phyloP scores from a whole-genome alignment of 2,888 invertebrate genomes.

The Entomobrya multifasciata region DNA sequence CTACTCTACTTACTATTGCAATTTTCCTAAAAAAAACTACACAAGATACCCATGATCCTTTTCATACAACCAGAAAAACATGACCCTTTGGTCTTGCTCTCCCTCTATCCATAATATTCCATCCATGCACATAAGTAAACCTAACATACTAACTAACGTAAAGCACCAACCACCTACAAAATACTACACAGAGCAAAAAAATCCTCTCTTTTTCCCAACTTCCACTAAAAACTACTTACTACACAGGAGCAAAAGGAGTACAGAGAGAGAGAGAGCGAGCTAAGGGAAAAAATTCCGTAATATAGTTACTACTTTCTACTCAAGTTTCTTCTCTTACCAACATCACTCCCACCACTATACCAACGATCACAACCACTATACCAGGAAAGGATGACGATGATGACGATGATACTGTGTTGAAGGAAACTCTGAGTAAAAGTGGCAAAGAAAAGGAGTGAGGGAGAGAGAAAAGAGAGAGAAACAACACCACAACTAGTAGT shows the following conservation, averaged over 20 bases:
- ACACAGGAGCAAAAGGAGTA: background rate
- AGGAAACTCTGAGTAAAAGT: slow-evolving; percentile 61
- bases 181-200: background rate
- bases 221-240: too few relatives aligned
- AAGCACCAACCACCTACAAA: slow-evolving; percentile 23
- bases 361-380: background rate
- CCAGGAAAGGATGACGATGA: background rate
- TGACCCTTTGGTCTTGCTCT: slow-evolving; percentile 12
- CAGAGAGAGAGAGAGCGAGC: background rate
- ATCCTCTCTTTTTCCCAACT: background rate
- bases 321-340: slow-evolving; percentile 32
- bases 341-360: slow-evolving; percentile 4
- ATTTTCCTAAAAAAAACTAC: background rate
- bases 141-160: background rate
- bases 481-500: slow-evolving; percentile 10
- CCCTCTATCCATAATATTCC: background rate
- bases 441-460: slow-evolving; percentile 18
- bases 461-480: slow-evolving; percentile 25
- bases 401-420: slow-evolving; percentile 44
- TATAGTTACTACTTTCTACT: slow-evolving; percentile 35
- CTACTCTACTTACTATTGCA: background rate
- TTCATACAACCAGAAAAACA: slow-evolving; percentile 31
- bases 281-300: slow-evolving; percentile 22
- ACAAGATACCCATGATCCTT: slow-evolving; percentile 42
- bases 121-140: background rate